Base-by-base conservation (phyloP, 2,888 invertebrate genomes). In the Nematopogon swammerdamellus region DNA sequence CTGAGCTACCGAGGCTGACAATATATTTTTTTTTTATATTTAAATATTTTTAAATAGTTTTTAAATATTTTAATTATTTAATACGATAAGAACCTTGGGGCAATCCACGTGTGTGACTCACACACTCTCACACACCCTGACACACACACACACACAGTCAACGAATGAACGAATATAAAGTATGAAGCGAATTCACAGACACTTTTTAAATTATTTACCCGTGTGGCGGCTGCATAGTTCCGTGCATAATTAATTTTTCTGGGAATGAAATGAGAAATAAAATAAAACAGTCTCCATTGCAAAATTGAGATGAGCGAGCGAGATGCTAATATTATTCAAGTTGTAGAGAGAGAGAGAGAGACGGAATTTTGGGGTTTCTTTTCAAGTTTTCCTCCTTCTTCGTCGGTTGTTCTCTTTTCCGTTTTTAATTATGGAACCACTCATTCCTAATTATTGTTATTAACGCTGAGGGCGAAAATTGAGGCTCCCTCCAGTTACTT, bases 391-490 rank as follows among this genome's bases (percentile, higher is more conserved):
- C 57, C 62, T 70, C 68, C 72, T 74, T n/a, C n/a, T n/a, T 74
- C 73, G 71, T 65, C 66, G 64, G 70, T 68, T 70, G 68, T 72
- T 74, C 72, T 72, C 75, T 74, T 77, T 71, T 79, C 80, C 80
- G 80, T 80, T 80, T 80, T 80, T 80, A 80, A 80, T 80, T 80
- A 80, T 80, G 75, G 80, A 79, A 80, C 80, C 80, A 80, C 80
- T 80, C 80, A 80, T 80, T 80, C 70, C 80, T 80, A 80, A 80
- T 80, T 80, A 80, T 80, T 80, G 77, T 80, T 80, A 80, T 80
- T 80, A 80, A 80, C 72, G 71, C 63, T 63, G 66, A 75, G 74
- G 77, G 74, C 73, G 77, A 74, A 77, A 75, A 77, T 77, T 77
- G 76, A 76, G 77, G 77, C 77, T 69, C 74, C 71, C 60, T 67